Evolutionary conservation across 2,888 invertebrate species (phyloP).

Genomic region (Drosophila demipolita): DNA sequence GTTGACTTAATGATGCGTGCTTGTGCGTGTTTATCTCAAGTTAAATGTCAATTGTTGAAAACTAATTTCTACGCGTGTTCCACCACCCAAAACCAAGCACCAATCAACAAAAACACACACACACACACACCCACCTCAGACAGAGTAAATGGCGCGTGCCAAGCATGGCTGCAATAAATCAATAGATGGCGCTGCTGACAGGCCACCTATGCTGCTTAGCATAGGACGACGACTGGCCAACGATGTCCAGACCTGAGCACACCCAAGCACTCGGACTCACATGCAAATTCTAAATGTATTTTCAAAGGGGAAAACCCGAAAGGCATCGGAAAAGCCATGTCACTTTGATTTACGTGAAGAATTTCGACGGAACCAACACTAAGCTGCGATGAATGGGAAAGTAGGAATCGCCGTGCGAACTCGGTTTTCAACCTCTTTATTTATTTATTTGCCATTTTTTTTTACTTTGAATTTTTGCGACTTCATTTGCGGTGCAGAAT

Average conservation of each 20-base stretch:
- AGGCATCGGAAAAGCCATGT: slow-evolving; percentile 53
- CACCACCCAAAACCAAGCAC: not conserved
- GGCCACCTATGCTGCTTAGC: slow-evolving; percentile 52
- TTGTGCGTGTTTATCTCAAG: slow-evolving; percentile 81
- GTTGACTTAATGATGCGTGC: slow-evolving; percentile 82
- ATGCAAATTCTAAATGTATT: slow-evolving; percentile 32
- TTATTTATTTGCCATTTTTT: slow-evolving; percentile 2
- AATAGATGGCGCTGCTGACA: slow-evolving; percentile 69
- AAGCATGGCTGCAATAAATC: slow-evolving; percentile 57
- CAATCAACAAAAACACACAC: not conserved
- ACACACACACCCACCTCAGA: not conserved
- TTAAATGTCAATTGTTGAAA: slow-evolving; percentile 81
- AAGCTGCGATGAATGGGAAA: slow-evolving; percentile 24
- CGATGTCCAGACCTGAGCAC: slow-evolving; percentile 14
- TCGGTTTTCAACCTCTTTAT: not conserved
- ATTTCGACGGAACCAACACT: slow-evolving; percentile 18
- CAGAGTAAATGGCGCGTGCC: slow-evolving; percentile 74
- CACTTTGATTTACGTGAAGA: slow-evolving; percentile 76
- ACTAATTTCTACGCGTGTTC: slow-evolving; percentile 66
- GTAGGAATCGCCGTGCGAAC: slow-evolving; percentile 24
- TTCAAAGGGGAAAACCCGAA: not conserved
- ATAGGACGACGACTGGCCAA: slow-evolving; percentile 7
- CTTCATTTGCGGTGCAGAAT: slow-evolving; percentile 45
- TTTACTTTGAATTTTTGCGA: slow-evolving; percentile 43
- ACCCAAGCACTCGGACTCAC: not conserved